Base-by-base conservation (phyloP, 2,113 vertebrate species). In the Mesembrinibis cayennensis region DNA sequence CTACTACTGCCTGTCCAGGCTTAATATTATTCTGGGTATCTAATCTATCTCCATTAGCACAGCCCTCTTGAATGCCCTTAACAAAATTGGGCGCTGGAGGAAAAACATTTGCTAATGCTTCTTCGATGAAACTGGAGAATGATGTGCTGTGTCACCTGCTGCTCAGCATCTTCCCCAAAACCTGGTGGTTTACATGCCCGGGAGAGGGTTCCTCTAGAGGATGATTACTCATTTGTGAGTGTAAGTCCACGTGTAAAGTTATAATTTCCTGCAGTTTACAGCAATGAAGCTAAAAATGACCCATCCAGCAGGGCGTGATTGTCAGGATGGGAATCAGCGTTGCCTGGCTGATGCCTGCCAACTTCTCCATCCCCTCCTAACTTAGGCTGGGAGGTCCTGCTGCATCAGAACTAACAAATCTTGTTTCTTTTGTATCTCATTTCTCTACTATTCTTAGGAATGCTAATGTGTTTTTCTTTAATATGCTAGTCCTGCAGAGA, bases 161-260 rank as follows among this genome's bases (percentile, higher is more conserved):
- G 1, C 42, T 55, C 62, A 32, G 52, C 62, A 50, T n/a, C 42
- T 63, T 85, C 55, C 62, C 45, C 22, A 32, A 55, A 88, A 30
- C 14, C 44, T 3, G 8, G 16, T 29, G 27, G 26, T 63, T 82
- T 55, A 8, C 0, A 3, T 9, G 3, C 42, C 36, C 4, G 2
- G 49, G 40, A 49, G 13, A 13, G 32, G 32, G 26, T 27, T 91
- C 45, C 26, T 59, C 13, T 38, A 26, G 49, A 71, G 58, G 44
- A 15, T 77, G n/a, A 10, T 26, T 30, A 0, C 61, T 82, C 56
- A 22, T 89, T 32, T 86, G 61, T 36, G 49, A 45, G 9, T 65
- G 0, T 32, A 47, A 67, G 30, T 50, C 52, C 47, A 52, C 6
- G 2, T 22, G 32, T 55, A 40, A 76, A 56, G 26, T 40, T 74